Conservation (phyloP, 2,888 invertebrate genomes). For the Himalopsyche tibetana region DNA sequence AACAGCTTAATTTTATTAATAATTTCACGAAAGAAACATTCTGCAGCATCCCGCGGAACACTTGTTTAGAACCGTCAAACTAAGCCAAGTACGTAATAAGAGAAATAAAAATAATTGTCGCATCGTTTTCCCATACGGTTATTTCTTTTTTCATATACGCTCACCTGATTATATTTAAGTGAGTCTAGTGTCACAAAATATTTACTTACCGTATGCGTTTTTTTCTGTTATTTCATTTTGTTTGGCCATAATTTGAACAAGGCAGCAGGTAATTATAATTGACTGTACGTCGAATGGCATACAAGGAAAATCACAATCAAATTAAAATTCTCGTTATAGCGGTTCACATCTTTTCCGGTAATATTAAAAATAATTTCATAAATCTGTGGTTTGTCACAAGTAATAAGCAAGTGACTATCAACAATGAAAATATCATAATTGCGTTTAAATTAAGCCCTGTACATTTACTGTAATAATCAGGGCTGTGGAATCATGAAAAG, state of each 20-base stretch:
- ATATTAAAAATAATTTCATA: not conserved
- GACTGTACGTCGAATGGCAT: not conserved
- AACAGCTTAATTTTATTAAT: no score
- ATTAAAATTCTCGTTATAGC: not conserved
- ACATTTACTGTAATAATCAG: no score
- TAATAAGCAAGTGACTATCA: not conserved
- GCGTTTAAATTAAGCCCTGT: no score
- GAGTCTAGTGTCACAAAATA: slow-evolving; percentile 20
- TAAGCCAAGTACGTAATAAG: slow-evolving; percentile 39
- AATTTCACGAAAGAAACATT: no score
- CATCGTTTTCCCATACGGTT: slow-evolving; percentile 25
- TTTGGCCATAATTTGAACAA: not conserved
- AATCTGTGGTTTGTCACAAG: not conserved
- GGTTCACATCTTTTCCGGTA: not conserved
- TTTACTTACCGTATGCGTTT: not conserved
- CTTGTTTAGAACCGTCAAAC: not conserved
- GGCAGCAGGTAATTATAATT: not conserved
- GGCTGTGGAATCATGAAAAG: no score
- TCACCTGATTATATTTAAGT: slow-evolving; percentile 26
- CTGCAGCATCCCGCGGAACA: not conserved
- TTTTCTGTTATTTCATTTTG: not conserved
- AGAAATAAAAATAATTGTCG: slow-evolving; percentile 37
- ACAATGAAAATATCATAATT: no score
- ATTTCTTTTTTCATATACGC: slow-evolving; percentile 1
- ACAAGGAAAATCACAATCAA: not conserved